phyloP scores from a whole-genome alignment of 2,888 invertebrate species.

The Philereme transversata region DNA sequence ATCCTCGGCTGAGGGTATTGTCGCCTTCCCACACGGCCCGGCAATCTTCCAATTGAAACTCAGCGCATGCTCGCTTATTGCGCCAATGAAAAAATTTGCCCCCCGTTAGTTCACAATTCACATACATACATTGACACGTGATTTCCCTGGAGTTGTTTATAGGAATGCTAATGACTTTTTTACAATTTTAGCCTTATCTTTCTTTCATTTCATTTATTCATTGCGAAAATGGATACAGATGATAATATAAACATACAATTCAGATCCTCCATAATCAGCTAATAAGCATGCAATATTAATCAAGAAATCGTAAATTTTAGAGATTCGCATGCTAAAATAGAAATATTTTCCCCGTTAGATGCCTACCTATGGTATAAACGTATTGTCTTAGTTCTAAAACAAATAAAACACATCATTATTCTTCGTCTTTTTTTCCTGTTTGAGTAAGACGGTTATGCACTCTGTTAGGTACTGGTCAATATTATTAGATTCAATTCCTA shows the following conservation, averaged over 20 bases:
- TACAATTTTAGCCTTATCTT: neutral
- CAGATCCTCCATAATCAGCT: no score
- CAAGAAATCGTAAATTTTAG: no score
- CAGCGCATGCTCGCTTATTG: constrained; percentile 74
- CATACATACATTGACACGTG: constrained; percentile 30
- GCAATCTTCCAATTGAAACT: constrained; percentile 80
- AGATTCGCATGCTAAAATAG: no score
- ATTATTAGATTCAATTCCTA: constrained; percentile 7
- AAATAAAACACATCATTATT: no score
- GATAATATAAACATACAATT: no score
- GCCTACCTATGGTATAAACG: no score
- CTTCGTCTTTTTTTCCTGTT: no score
- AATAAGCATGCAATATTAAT: no score
- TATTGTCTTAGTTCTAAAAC: no score
- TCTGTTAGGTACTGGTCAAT: neutral
- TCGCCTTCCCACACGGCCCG: constrained; percentile 73
- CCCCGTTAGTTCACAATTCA: constrained; percentile 45
- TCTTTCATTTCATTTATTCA: neutral
- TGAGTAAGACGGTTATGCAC: neutral
- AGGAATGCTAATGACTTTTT: neutral
- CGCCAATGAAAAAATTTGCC: constrained; percentile 80
- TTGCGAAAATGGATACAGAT: no score
- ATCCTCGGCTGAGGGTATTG: constrained; percentile 78
- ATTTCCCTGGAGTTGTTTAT: constrained; percentile 17
- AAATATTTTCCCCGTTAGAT: no score